Base-by-base conservation (phyloP, 2,113 vertebrate species). In the Numida meleagris region DNA sequence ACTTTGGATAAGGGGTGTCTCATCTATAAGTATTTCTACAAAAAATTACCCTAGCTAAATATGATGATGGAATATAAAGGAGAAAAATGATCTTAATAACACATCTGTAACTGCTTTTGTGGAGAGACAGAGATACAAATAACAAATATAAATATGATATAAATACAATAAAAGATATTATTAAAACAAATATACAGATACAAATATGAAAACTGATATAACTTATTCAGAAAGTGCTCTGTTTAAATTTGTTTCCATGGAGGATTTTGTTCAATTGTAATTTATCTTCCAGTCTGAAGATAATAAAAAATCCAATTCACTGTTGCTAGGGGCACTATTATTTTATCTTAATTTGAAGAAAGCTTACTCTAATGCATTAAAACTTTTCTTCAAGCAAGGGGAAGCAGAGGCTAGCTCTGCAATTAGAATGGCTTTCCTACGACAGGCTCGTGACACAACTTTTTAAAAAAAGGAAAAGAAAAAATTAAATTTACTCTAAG, bases 261-360 rank as follows among this genome's bases (percentile, higher is more conserved):
- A 78, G 43, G 59, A 67, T 31, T 75, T 20, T 63, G 8, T 48
- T 89, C 29, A 59, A 46, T 67, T 24, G 46, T 57, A 85, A 31
- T 91, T 94, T 86, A 57, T 95, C 85, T 89, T 95, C 72, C 59
- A 51, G 6, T 46, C 42, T 83, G 46, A 82, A 91, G 43, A 82
- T 63, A 91, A 72, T 68, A 0, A 91, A 89, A 89, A 93, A 88
- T 68, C 72, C 42, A 89, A 89, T 95, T 91, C 3, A 0, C 16
- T 88, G 12, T 68, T 90, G 33, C 79, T 74, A 42, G 66, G 29
- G n/a, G 8, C 51, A 72, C 93, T 88, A 86, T 91, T 78, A 61
- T 89, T 95, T 93, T 89, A 75, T 91, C 75, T 92, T 94, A 94
- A 95, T 94, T 95, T 92, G 65, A 21, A 83, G 46, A 74, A 93